Evolutionary conservation across 1,140 invertebrate species (phyloP), one percentile per base, ranked within the genome.

Genomic region (Notospermus geniculatus): DNA sequence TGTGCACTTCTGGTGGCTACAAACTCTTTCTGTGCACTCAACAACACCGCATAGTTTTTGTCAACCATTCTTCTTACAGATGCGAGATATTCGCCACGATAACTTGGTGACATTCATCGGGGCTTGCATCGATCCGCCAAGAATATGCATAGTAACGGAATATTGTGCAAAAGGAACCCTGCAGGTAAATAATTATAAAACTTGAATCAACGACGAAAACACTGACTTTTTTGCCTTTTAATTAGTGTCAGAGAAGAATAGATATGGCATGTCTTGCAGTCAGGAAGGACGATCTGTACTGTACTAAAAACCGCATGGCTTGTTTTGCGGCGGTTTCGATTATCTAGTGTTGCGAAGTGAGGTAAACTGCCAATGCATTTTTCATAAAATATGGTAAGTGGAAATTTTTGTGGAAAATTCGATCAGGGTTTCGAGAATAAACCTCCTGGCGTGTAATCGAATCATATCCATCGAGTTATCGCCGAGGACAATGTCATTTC

Each of bases 151-250:
- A 0, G 82, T 99, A 0, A 96, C 90, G 0, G 93, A 97, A 77
- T 97, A 95, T 73, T 97, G 95, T 75, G 90, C 92, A 0, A 93
- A 93, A 81, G 97, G 97, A 46, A 95, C 92, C 50, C 83, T 98
- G 19, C 90, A 84, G 72, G 94, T 80, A 73, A 52, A n/a, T n/a
- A n/a, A n/a, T n/a, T n/a, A n/a, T n/a, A n/a, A n/a, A n/a, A n/a
- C n/a, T n/a, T n/a, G n/a, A 55, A 23, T 27, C 11, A 23, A n/a
- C n/a, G n/a, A n/a, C n/a, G n/a, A n/a, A n/a, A n/a, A n/a, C n/a
- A n/a, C 11, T 43, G 39, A 11, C 39, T 43, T 19, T 11, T 19
- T 43, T 19, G 19, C 19, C 19, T 19, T 43, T 13, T 19, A 43
- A 11, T 19, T 43, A 19, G 19, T 43, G 39, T 13, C 39, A 43